phyloP scores from a whole-genome alignment of 2,797 vertebrate species.

The Hydrophis major region DNA sequence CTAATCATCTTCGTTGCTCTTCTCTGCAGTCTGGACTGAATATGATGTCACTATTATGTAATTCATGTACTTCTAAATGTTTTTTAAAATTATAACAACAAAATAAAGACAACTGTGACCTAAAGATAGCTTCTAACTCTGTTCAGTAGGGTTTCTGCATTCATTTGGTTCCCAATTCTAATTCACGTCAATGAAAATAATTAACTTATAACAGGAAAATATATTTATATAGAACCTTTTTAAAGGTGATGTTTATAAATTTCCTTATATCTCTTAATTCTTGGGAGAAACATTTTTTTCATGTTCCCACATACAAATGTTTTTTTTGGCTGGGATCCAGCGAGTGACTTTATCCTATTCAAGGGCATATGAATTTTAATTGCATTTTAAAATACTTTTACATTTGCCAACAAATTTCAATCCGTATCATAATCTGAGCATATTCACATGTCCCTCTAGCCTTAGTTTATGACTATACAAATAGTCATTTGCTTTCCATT shows the following conservation, averaged over 20 bases:
- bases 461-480: background rate
- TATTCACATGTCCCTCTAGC: background rate
- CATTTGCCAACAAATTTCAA: background rate
- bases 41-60: background rate
- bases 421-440: background rate
- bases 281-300: background rate
- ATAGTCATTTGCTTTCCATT: background rate
- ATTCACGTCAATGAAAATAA: background rate
- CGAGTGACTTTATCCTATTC: background rate
- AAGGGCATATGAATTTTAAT: background rate
- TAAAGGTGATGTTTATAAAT: background rate
- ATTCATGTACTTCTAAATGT: background rate
- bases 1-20: too few relatives aligned
- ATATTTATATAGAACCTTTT: background rate
- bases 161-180: background rate
- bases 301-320: background rate
- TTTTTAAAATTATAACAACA: background rate
- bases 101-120: background rate
- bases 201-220: background rate
- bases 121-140: background rate
- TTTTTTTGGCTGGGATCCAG: background rate
- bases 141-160: background rate
- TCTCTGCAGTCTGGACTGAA: background rate
- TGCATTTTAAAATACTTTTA: background rate
- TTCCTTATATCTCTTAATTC: background rate